Base-by-base conservation (phyloP, 2,113 vertebrate species). In the Labrus mixtus region DNA sequence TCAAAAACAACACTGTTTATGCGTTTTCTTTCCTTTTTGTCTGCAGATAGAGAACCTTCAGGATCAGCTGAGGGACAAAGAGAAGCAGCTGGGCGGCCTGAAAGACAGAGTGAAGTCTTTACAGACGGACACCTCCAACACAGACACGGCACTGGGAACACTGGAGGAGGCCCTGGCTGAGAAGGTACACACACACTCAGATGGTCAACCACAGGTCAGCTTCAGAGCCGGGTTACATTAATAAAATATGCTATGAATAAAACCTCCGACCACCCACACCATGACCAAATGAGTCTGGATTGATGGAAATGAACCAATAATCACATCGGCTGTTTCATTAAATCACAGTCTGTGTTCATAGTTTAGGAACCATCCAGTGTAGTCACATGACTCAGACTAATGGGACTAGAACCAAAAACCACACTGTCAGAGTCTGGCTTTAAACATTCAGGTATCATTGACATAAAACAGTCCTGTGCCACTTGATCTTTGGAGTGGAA, bases 51-150 rank as follows among this genome's bases (percentile, higher is more conserved):
- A 98, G 89, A 98, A 98, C 85, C 95, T 98, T 41, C 96, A 96
- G 74, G 97, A 98, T 59, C 97, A 98, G 77, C 84, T 98, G 85
- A 92, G 95, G 89, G 97, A 98, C 84, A 98, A 98, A 86, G 97
- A 98, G 75, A 98, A 97, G 78, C 97, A 98, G 81, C 95, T 98
- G 94, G 92, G 94, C 82, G 96, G 96, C 48, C 87, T 98, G 43
- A 98, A 97, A 89, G 97, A 97, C 10, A 91, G 97, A 51, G 95
- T 98, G 58, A 98, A 97, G 66, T 97, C 97, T 59, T 66, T 98
- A 78, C 97, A 98, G 89, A 95, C 97, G 0, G 97, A 98, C 84
- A 97, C 97, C 60, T 96, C 95, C 0, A 98, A 98, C 82, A 98
- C 97, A 0, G 97, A 98, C 92, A 98, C 97, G 0, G 97, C 96